phyloP scores from a whole-genome alignment of 53 echinoderm and acorn worm genomes.

The Luidia sarsii region DNA sequence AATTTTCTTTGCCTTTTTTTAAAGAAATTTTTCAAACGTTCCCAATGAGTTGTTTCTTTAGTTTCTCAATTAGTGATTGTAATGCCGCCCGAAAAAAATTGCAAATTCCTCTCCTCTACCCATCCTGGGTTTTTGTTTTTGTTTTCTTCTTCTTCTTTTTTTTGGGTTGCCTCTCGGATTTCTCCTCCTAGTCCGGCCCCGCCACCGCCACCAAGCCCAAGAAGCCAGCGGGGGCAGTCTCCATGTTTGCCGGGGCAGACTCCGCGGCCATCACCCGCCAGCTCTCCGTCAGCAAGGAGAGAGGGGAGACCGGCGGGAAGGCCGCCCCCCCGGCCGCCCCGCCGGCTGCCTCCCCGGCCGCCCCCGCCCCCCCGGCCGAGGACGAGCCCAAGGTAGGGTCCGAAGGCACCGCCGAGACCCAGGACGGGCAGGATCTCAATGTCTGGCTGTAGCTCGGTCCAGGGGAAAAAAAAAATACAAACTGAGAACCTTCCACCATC shows the following conservation, averaged over 20 bases:
- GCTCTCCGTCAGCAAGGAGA: constrained; percentile 5
- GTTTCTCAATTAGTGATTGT: no score
- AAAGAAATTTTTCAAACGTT: no score
- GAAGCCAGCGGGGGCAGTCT: constrained; percentile 80
- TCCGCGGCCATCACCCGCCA: constrained; percentile 51
- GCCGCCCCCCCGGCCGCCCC: constrained; percentile 74
- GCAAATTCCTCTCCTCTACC: no score
- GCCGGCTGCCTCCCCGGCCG: constrained; percentile 5
- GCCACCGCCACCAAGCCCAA: constrained; percentile 37
- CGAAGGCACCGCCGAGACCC: neutral
- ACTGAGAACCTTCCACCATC: no score
- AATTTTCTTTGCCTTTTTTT: no score
- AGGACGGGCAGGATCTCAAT: neutral
- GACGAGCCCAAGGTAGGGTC: constrained; percentile 62
- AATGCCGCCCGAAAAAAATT: no score
- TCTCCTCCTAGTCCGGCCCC: constrained; percentile 15
- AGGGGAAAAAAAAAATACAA: no score
- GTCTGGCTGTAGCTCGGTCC: constrained; percentile 9
- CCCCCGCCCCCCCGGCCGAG: no score
- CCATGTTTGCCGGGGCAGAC: constrained; percentile 79
- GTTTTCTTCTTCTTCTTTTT: no score
- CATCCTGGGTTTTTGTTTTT: no score
- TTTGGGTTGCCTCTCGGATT: no score
- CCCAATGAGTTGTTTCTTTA: no score
- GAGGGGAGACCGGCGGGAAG: constrained; percentile 68